Evolutionary conservation across 2,888 invertebrate genomes (phyloP).

Genomic region (Sinelater perroti): DNA sequence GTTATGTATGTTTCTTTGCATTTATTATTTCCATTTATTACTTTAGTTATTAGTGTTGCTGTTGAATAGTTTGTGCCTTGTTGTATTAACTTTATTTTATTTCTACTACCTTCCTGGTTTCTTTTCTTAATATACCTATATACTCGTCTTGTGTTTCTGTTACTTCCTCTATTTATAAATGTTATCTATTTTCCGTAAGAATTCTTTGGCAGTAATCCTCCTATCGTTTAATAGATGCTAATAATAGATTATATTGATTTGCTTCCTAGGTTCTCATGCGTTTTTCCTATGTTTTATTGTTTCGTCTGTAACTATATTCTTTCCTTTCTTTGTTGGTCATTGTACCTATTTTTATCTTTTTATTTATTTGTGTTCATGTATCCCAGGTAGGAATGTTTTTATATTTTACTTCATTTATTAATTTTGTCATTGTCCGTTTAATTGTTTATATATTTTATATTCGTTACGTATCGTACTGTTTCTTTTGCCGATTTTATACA

Average conservation of each 20-base stretch:
- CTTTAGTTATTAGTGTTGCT: conserved; percentile 1
- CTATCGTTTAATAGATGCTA: conserved; percentile 1
- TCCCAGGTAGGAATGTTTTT: not conserved
- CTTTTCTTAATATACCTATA: not conserved
- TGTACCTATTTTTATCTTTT: not conserved
- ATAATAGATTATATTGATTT: not conserved
- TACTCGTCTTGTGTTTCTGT: conserved; percentile 1
- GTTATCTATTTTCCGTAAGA: not conserved
- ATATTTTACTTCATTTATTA: not conserved
- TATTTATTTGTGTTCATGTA: not conserved
- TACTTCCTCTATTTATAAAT: not conserved
- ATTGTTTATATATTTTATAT: too few species aligned
- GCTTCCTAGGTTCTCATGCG: not conserved
- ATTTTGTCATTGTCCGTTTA: not conserved
- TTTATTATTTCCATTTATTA: not conserved
- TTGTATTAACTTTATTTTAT: not conserved
- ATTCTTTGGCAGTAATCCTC: not conserved
- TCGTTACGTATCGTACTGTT: too few species aligned
- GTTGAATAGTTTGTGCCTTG: conserved; percentile 5
- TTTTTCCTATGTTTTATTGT: not conserved
- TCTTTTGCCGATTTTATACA: too few species aligned
- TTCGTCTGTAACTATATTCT: too few species aligned
- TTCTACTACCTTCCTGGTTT: conserved; percentile 1
- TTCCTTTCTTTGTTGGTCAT: not conserved
- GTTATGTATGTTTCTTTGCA: not conserved